Evolutionary conservation across 2,113 vertebrate species (phyloP).

Genomic region (Labeo rohita): DNA sequence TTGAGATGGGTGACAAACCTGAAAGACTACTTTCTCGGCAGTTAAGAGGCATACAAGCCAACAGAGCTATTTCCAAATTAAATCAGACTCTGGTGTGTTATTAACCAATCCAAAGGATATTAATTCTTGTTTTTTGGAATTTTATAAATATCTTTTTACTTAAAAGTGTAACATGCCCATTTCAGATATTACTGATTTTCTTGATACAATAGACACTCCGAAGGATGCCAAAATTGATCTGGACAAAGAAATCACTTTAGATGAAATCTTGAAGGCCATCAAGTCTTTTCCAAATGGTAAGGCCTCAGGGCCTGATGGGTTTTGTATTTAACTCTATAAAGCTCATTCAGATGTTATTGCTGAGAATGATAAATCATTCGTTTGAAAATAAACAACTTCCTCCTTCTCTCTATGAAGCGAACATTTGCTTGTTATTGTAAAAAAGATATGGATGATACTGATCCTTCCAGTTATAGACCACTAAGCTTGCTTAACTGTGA

Average conservation of each 20-base stretch:
- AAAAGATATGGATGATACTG: too few species aligned
- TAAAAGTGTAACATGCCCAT: too few species aligned
- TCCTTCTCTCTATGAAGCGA: neutral
- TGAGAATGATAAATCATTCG: neutral
- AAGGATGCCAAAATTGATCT: neutral
- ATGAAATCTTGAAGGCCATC: neutral
- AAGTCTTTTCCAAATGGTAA: neutral
- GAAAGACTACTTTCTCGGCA: neutral
- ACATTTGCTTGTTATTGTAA: too few species aligned
- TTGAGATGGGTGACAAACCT: neutral
- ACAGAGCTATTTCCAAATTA: neutral
- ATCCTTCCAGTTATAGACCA: too few species aligned
- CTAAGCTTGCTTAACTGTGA: too few species aligned
- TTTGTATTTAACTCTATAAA: neutral
- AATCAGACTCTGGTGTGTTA: neutral
- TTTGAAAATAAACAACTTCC: neutral
- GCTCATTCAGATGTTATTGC: neutral
- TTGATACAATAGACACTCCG: neutral
- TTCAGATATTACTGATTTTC: neutral
- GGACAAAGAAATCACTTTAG: neutral
- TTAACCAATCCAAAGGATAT: neutral
- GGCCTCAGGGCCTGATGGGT: neutral
- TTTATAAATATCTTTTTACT: neutral
- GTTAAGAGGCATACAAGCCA: neutral
- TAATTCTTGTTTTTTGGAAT: neutral